These are phyloP conservation scores for Hapalemur alaotrensis DNA, from an alignment of 2,797 vertebrate genomes.

Conservation along the genomic window DNA sequence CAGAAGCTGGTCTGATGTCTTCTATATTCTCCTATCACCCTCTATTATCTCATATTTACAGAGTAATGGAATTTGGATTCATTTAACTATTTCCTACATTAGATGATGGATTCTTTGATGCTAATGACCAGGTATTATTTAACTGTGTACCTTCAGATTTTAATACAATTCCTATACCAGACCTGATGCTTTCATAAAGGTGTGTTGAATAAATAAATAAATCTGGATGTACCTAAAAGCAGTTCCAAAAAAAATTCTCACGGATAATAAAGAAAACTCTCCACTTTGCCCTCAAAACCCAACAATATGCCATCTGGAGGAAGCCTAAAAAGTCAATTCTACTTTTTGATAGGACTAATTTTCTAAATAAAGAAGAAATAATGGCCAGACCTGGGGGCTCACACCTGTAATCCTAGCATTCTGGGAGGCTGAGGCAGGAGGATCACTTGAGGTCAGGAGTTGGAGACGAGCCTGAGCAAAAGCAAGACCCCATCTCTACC, in stretches of 20 bases:
- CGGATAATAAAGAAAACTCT: conserved; percentile 35
- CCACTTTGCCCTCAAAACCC: neutral
- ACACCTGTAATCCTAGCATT: too few species aligned
- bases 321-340: neutral
- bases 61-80: neutral
- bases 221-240: neutral
- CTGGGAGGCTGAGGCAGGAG: too few species aligned
- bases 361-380: conserved; percentile 35
- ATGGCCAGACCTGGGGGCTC: too few species aligned
- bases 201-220: neutral
- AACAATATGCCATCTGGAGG: neutral
- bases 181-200: neutral
- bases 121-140: conserved; percentile 5
- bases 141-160: conserved; percentile 21
- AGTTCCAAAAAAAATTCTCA: neutral
- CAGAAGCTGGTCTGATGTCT: neutral
- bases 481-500: too few species aligned
- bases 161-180: neutral
- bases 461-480: too few species aligned
- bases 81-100: neutral
- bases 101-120: neutral
- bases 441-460: too few species aligned
- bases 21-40: neutral
- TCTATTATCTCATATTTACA: conserved; percentile 7
- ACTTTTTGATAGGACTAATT: neutral